phyloP scores from a whole-genome alignment of 2,888 invertebrate genomes.

The Ophioninae sp. region DNA sequence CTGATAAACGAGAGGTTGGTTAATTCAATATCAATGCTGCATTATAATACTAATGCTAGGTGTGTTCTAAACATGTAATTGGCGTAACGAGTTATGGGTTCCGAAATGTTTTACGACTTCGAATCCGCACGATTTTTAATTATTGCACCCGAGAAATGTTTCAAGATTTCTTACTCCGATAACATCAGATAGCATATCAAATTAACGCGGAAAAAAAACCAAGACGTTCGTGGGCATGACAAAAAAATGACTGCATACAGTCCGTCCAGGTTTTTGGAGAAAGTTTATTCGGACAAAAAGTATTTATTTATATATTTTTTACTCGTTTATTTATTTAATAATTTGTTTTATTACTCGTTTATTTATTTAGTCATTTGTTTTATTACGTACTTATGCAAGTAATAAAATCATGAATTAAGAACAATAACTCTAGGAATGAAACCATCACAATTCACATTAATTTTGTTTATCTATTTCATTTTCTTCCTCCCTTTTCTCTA shows the following conservation, averaged over 20 bases:
- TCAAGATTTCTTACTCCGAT: not conserved
- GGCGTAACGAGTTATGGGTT: constrained; percentile 16
- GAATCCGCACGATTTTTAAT: not conserved
- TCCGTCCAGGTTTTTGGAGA: too few relatives aligned
- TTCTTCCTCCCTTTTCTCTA: too few relatives aligned
- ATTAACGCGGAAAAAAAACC: not conserved
- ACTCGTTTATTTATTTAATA: too few relatives aligned
- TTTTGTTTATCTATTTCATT: too few relatives aligned
- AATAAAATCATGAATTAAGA: too few relatives aligned
- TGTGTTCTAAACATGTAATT: constrained; percentile 12
- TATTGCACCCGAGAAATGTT: not conserved
- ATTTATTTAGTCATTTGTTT: too few relatives aligned
- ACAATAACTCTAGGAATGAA: too few relatives aligned
- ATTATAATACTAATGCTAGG: constrained; percentile 38
- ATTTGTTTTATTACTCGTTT: too few relatives aligned
- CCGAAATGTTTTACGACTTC: not conserved
- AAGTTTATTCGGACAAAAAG: too few relatives aligned
- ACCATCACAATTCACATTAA: too few relatives aligned
- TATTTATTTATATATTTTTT: too few relatives aligned
- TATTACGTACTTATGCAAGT: too few relatives aligned
- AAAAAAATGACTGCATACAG: not conserved
- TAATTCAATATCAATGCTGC: constrained; percentile 58
- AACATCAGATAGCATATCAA: not conserved
- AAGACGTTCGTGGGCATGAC: not conserved
- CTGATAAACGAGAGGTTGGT: constrained; percentile 61